Evolutionary conservation across 2,797 vertebrate genomes (phyloP).

Genomic region (Podarcis siculus): DNA sequence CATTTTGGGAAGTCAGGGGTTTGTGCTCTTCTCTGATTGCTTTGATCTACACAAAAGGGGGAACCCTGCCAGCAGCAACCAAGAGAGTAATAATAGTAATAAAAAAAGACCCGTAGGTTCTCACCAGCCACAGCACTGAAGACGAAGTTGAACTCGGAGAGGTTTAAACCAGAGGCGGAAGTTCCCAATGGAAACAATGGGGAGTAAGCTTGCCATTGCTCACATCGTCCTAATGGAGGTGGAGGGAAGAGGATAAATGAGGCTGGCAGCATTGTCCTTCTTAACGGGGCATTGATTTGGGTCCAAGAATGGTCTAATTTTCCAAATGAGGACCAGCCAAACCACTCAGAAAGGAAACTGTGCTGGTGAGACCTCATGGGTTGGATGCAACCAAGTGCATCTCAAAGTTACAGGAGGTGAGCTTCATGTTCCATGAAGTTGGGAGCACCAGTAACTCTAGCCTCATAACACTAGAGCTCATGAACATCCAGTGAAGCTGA

Average conservation of each 20-base stretch:
- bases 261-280: neutral
- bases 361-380: neutral
- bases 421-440: neutral
- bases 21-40: constrained; percentile 63
- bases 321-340: neutral
- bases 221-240: neutral
- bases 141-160: neutral
- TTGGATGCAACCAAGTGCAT: neutral
- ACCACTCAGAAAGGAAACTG: neutral
- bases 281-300: neutral
- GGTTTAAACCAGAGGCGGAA: rapidly evolving
- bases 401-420: neutral
- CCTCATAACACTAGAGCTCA: too few relatives aligned
- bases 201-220: neutral
- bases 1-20: constrained; percentile 51
- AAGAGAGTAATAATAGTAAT: constrained; percentile 28
- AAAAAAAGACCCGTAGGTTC: neutral
- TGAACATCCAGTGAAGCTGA: too few relatives aligned
- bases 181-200: neutral
- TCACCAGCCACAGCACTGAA: neutral
- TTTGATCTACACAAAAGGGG: constrained; percentile 23
- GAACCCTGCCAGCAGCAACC: constrained; percentile 40
- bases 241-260: neutral
- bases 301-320: neutral
- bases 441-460: neutral